These are phyloP conservation scores for Molossus alvarezi DNA, from an alignment of 2,797 vertebrate genomes.

Conservation along the genomic window DNA sequence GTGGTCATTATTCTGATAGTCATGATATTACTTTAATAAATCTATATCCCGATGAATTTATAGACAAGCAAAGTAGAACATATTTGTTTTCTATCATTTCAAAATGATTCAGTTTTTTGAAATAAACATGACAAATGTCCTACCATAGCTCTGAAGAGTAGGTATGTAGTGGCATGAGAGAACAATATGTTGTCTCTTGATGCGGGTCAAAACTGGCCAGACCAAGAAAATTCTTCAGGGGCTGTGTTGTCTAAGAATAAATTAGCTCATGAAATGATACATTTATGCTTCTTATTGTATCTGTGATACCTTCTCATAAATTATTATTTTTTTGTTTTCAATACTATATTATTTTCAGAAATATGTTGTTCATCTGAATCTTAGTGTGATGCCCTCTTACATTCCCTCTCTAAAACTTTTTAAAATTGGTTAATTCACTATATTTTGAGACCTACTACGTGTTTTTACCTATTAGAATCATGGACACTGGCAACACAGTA, in stretches of 20 bases:
- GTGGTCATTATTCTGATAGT: background rate
- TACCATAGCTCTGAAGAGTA: background rate
- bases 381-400: background rate
- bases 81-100: background rate
- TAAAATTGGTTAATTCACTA: background rate
- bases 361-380: background rate
- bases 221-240: background rate
- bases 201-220: background rate
- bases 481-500: background rate
- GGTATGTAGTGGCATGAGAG: background rate
- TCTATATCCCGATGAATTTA: background rate
- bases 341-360: background rate
- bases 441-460: background rate
- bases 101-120: background rate
- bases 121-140: background rate
- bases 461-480: background rate
- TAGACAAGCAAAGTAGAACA: background rate
- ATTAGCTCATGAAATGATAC: background rate
- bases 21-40: background rate
- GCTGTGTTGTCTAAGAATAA: background rate
- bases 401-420: background rate
- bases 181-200: background rate
- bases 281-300: background rate
- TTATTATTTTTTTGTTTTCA: background rate
- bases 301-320: background rate